phyloP scores from a whole-genome alignment of 2,888 invertebrate genomes.

The Hyalella azteca region DNA sequence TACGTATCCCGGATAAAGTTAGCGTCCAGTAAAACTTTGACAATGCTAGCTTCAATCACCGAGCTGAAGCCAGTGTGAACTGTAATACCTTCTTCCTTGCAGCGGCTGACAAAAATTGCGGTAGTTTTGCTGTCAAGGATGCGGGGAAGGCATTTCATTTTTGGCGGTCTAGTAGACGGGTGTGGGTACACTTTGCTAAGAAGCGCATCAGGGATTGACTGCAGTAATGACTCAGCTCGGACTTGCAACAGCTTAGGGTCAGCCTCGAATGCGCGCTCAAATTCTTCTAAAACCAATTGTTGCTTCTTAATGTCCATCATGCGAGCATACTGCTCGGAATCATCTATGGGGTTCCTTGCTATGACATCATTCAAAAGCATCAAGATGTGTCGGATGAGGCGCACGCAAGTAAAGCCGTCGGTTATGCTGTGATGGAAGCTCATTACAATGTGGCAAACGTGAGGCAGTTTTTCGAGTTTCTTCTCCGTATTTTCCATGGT shows the following conservation, averaged over 20 bases:
- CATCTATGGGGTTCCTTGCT: conserved; percentile 23
- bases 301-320: neutral
- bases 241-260: neutral
- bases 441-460: conserved; percentile 17
- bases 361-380: conserved; percentile 40
- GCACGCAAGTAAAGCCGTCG: conserved; percentile 43
- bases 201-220: neutral
- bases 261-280: neutral
- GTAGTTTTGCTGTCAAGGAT: neutral
- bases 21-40: conserved; percentile 29
- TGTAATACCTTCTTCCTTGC: conserved; percentile 27
- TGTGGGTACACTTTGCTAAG: neutral
- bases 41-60: conserved; percentile 36
- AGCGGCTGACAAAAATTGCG: neutral
- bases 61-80: conserved; percentile 42
- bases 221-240: neutral
- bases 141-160: neutral
- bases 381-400: conserved; percentile 29
- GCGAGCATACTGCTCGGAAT: conserved; percentile 25
- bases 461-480: neutral
- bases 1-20: conserved; percentile 32
- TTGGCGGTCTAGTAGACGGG: neutral
- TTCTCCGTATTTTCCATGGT: neutral
- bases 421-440: conserved; percentile 43
- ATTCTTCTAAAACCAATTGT: neutral